These are phyloP conservation scores for Dicentrarchus labrax DNA, from an alignment of 2,113 vertebrate species.

Conservation along the genomic window DNA sequence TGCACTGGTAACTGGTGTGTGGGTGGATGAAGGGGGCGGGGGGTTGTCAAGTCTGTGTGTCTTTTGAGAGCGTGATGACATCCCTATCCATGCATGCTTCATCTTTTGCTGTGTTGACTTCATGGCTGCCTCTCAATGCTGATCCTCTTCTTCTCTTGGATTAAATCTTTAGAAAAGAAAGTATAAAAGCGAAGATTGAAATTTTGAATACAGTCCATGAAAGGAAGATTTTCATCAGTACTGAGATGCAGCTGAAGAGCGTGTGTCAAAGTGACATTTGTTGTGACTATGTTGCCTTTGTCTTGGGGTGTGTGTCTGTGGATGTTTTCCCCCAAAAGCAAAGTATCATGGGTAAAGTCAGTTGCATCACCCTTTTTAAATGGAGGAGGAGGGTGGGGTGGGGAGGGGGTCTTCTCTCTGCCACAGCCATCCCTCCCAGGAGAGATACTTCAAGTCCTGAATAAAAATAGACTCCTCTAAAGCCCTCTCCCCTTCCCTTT, in stretches of 20 bases:
- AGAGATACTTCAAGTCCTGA: slow-evolving; percentile 30
- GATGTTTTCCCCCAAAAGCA: neutral
- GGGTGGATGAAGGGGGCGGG: neutral
- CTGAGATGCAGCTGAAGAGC: slow-evolving; percentile 48
- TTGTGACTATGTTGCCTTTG: slow-evolving; percentile 23
- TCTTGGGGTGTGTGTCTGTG: slow-evolving; percentile 24
- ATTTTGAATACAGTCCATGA: slow-evolving; percentile 5
- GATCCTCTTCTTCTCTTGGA: slow-evolving; percentile 31
- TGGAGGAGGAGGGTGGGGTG: neutral
- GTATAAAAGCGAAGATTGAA: neutral
- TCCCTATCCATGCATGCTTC: slow-evolving; percentile 75
- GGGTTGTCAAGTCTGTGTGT: neutral
- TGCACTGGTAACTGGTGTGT: slow-evolving; percentile 80
- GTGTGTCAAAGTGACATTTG: slow-evolving; percentile 37
- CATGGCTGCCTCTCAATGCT: slow-evolving; percentile 49
- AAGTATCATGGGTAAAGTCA: slow-evolving; percentile 4
- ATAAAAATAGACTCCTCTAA: slow-evolving; percentile 49
- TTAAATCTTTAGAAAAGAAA: neutral
- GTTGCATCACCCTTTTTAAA: slow-evolving; percentile 35
- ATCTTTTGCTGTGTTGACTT: slow-evolving; percentile 65
- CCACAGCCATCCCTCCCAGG: slow-evolving; percentile 6
- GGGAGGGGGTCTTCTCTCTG: slow-evolving; percentile 8
- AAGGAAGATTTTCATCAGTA: slow-evolving; percentile 32
- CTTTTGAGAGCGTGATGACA: slow-evolving; percentile 49
- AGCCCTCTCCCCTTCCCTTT: slow-evolving; percentile 17